These are phyloP conservation scores for Chrysolina americana DNA, from an alignment of 2,888 invertebrate species.

Conservation along the genomic window DNA sequence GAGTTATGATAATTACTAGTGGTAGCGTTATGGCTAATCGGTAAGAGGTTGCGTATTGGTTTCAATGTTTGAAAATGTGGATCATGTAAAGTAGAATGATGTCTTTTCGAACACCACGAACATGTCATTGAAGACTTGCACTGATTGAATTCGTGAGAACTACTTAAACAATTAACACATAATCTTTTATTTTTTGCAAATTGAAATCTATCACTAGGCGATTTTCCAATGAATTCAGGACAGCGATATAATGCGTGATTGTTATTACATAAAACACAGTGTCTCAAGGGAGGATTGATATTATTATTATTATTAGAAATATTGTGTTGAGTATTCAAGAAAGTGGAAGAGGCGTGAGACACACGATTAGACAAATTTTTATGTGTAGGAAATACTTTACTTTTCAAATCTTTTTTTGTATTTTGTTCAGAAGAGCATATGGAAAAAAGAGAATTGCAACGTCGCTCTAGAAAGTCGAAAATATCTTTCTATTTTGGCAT, in stretches of 20 bases:
- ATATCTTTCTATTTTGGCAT: too few relatives aligned
- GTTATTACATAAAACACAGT: neutral
- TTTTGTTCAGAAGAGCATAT: too few relatives aligned
- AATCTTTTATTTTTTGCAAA: neutral
- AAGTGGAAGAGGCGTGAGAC: neutral
- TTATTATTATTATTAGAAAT: neutral
- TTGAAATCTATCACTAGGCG: neutral
- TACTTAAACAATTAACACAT: conserved; percentile 2
- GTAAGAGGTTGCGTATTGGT: neutral
- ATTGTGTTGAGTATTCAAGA: neutral
- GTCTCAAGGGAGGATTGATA: neutral
- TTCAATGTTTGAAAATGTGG: neutral
- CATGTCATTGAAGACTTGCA: conserved; percentile 6
- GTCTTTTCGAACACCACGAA: neutral
- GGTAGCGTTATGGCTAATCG: neutral
- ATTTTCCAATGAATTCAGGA: neutral
- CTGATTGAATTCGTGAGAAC: neutral
- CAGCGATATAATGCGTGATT: conserved; percentile 1
- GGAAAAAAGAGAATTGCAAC: too few relatives aligned
- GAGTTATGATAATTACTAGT: neutral
- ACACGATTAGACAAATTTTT: neutral
- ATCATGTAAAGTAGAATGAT: neutral
- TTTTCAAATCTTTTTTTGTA: too few relatives aligned
- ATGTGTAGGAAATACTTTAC: neutral
- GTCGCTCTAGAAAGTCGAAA: too few relatives aligned